A percentile compares a stretch with the other conserved stretches of the same genome.
Conservation (phyloP, 2,888 invertebrate species). For the Priapulus caudatus region DNA sequence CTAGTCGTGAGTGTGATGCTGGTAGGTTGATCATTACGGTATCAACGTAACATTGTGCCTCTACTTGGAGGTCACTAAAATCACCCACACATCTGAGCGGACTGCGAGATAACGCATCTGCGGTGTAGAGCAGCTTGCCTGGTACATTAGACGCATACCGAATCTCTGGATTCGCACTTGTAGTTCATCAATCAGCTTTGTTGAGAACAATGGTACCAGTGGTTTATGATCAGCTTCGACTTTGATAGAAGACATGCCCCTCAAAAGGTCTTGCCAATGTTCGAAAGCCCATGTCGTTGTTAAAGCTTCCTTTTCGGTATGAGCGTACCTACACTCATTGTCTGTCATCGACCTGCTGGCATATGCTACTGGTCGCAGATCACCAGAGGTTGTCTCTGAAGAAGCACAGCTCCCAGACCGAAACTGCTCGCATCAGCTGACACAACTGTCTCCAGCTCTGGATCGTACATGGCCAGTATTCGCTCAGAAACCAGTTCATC, state of each 20-base stretch:
- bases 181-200: slow-evolving; percentile 31
- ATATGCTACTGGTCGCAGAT: slow-evolving; percentile 30
- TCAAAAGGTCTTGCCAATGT: no score
- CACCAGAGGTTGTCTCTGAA: slow-evolving; percentile 24
- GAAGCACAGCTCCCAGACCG: slow-evolving; percentile 30
- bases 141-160: slow-evolving; percentile 28
- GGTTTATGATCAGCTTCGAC: slow-evolving; percentile 37
- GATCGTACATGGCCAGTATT: no score
- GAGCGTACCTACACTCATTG: slow-evolving; percentile 37
- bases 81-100: slow-evolving; percentile 13
- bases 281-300: no score
- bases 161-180: slow-evolving; percentile 34
- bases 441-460: no score
- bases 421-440: no score
- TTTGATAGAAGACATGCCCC: slow-evolving; percentile 25
- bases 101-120: slow-evolving; percentile 26
- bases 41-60: no score
- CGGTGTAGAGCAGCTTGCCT: slow-evolving; percentile 27
- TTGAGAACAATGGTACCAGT: slow-evolving; percentile 29
- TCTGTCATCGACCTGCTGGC: slow-evolving; percentile 30
- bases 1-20: no score
- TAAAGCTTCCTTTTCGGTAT: no score
- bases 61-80: no score
- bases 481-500: no score
- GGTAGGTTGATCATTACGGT: no score